phyloP scores from a whole-genome alignment of 2,888 invertebrate genomes.

The Girardia tigrina region DNA sequence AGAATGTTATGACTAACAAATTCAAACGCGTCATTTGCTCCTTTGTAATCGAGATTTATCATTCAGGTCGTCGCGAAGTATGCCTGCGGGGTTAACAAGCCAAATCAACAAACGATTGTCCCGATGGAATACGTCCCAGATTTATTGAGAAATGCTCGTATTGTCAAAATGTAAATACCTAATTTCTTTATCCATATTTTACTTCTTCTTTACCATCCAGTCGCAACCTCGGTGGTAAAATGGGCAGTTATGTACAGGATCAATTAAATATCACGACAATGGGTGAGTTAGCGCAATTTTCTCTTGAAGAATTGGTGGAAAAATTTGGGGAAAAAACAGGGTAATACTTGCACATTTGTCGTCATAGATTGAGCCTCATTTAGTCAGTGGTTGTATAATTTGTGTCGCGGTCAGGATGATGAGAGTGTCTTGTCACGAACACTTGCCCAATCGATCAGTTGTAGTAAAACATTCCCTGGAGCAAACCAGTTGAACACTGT shows the following conservation, averaged over 20 bases:
- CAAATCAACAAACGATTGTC: constrained; percentile 69
- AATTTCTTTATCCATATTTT: background rate
- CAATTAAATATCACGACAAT: constrained; percentile 63
- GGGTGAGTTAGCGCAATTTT: constrained; percentile 63
- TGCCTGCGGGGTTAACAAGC: constrained; percentile 66
- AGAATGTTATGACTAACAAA: too few relatives aligned
- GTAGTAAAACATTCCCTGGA: constrained; percentile 78
- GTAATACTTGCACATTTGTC: too few relatives aligned
- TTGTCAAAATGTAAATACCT: constrained; percentile 36
- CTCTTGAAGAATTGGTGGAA: constrained; percentile 60
- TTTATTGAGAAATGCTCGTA: constrained; percentile 24
- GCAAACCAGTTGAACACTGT: constrained; percentile 37
- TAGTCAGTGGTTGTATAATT: constrained; percentile 63
- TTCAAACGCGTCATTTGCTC: too few relatives aligned
- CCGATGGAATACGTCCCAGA: constrained; percentile 55
- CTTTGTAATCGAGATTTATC: background rate
- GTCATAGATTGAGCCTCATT: too few relatives aligned
- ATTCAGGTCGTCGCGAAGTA: constrained; percentile 71
- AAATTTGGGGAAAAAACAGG: constrained; percentile 73
- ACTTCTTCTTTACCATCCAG: constrained; percentile 41
- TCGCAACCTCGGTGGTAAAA: constrained; percentile 78
- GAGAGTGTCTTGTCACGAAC: constrained; percentile 73
- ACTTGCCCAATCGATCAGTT: constrained; percentile 80
- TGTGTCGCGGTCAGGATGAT: constrained; percentile 70
- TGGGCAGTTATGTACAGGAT: constrained; percentile 67